Evolutionary conservation across 2,797 vertebrate genomes (phyloP).

Genomic region (Cheirogaleus major): DNA sequence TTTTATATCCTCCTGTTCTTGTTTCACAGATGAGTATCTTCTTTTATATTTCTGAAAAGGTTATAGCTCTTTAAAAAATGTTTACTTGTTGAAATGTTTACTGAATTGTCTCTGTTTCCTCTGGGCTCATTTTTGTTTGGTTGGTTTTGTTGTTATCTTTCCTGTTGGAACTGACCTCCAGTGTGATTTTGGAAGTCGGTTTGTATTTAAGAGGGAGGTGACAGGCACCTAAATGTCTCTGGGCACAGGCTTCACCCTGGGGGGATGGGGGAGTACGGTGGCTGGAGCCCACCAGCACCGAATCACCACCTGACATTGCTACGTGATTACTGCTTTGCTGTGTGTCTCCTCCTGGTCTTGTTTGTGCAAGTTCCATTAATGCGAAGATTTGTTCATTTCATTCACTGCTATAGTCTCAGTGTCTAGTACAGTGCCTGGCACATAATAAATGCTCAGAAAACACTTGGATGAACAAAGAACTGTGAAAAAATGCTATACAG

Average conservation of each 20-base stretch:
- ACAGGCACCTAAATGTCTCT: neutral
- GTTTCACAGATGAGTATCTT: neutral
- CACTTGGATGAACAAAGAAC: neutral
- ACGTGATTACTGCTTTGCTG: neutral
- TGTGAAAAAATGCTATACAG: neutral
- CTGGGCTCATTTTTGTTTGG: neutral
- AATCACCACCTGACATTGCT: too few species aligned
- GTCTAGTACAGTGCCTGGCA: neutral
- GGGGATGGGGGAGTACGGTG: accelerated
- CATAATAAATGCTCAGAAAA: neutral
- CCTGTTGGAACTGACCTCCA: neutral
- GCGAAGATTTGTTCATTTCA: neutral
- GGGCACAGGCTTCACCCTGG: neutral
- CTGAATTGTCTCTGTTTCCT: neutral
- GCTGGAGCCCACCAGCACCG: neutral
- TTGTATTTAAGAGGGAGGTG: neutral
- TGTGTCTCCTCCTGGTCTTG: neutral
- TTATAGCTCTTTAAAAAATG: neutral
- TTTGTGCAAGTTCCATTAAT: neutral
- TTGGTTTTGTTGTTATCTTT: neutral
- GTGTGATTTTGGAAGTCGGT: neutral
- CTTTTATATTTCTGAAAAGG: neutral
- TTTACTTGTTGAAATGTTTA: neutral
- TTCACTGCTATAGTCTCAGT: neutral
- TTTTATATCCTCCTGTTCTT: neutral